These are phyloP conservation scores for Scrobipalpa costella DNA, from an alignment of 2,888 invertebrate genomes.

Conservation along the genomic window DNA sequence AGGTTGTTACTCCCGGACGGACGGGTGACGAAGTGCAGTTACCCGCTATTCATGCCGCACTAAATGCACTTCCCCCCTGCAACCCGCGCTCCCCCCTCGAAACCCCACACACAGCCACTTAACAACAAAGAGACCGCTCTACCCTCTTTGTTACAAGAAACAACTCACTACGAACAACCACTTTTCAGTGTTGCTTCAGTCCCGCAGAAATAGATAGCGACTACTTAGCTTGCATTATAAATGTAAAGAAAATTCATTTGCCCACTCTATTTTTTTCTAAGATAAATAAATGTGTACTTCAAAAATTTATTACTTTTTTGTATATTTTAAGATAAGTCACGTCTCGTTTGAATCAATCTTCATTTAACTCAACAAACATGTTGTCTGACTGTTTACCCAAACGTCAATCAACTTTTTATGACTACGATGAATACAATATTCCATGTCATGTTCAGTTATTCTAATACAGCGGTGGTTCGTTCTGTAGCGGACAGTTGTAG, in stretches of 20 bases:
- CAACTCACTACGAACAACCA: constrained; percentile 66
- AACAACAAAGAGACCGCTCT: constrained; percentile 78
- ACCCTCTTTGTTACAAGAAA: constrained; percentile 78
- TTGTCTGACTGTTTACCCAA: constrained; percentile 8
- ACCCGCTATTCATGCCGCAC: constrained; percentile 74
- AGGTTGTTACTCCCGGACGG: constrained; percentile 49
- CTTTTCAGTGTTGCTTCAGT: constrained; percentile 62
- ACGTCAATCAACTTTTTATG: constrained; percentile 15
- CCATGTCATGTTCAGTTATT: constrained; percentile 11
- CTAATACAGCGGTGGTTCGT: not conserved
- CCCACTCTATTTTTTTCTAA: not conserved
- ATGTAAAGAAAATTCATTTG: not conserved
- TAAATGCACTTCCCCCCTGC: constrained; percentile 65
- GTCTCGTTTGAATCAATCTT: constrained; percentile 1
- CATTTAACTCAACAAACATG: not conserved
- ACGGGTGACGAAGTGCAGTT: constrained; percentile 78
- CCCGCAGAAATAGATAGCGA: constrained; percentile 56
- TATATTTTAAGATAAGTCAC: not conserved
- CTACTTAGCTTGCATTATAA: constrained; percentile 39
- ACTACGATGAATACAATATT: too few relatives aligned
- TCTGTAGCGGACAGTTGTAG: constrained; percentile 14
- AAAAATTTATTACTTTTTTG: not conserved
- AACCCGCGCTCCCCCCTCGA: constrained; percentile 49
- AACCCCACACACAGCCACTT: constrained; percentile 65
- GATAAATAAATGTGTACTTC: not conserved